Base-by-base conservation (phyloP, 2,888 invertebrate genomes). In the Scaeva pyrastri region DNA sequence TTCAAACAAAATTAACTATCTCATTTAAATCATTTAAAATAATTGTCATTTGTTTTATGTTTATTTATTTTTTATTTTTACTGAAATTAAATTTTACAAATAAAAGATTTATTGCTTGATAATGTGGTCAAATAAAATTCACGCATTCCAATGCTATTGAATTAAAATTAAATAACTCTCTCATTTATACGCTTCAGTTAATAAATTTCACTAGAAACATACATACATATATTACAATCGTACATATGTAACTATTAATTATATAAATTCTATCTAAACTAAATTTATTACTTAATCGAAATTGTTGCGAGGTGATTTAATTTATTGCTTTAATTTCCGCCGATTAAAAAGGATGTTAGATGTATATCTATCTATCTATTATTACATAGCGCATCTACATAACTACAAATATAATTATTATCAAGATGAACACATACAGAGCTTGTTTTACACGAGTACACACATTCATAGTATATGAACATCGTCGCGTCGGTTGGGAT, bases 321-420 rank as follows among this genome's bases (percentile, higher is more conserved):
- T 85, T 85, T 77, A 85, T 85, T 48, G 80, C 73, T 80, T 85
- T 70, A 80, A 85, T 85, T 85, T 85, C 85, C 85, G 80, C 50
- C 76, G 76, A 72, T 76, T 80, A 73, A 72, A 31, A 76, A 72
- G 85, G 85, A 73, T 75, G 75, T 66, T 66, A 31, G 58, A 23
- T 43, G 10, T 8, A 0, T 19, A 39, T 36, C 31, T n/a, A 7
- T 8, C 16, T 16, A 45, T 16, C 12, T 39, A 2, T 7, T n/a
- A n/a, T n/a, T n/a, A n/a, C n/a, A n/a, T n/a, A n/a, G n/a, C n/a
- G n/a, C n/a, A n/a, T n/a, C n/a, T n/a, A n/a, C 7, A 48, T 39
- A 48, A 55, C 64, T 60, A 72, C 58, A 31, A 8, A 7, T 31
- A 31, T 66, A 75, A n/a, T 62, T 71, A 41, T 2, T 5, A 21